Conservation (phyloP, 2,113 vertebrate species). For the Mionectes macconnelli region DNA sequence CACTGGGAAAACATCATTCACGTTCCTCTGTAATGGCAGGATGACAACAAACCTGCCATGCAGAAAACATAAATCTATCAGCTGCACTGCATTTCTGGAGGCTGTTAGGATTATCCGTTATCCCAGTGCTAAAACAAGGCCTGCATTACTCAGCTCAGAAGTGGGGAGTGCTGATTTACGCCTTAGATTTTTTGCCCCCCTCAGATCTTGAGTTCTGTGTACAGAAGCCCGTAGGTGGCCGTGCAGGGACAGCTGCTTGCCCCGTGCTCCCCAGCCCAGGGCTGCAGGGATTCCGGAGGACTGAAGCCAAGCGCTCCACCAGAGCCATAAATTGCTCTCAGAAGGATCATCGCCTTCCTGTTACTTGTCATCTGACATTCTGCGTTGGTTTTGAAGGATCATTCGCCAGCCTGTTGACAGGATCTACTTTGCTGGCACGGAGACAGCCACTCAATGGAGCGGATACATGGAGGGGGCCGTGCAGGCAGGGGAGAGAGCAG, state of each 20-base stretch:
- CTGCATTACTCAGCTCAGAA: not conserved
- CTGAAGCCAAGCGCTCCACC: not conserved
- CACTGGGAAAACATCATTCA: not conserved
- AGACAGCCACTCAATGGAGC: slow-evolving; percentile 84
- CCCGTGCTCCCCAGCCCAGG: not conserved
- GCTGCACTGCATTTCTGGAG: not conserved
- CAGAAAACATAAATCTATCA: not conserved
- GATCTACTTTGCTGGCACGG: slow-evolving; percentile 83
- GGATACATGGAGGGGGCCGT: slow-evolving; percentile 87
- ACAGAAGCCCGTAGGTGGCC: not conserved
- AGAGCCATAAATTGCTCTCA: not conserved
- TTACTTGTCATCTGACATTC: slow-evolving; percentile 1
- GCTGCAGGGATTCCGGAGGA: not conserved
- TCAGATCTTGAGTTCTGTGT: not conserved
- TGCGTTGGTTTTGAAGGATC: slow-evolving; percentile 69
- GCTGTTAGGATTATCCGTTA: not conserved
- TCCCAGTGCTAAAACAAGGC: not conserved
- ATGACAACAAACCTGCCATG: not conserved
- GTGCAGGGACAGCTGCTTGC: not conserved
- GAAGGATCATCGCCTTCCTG: not conserved
- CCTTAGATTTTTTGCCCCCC: not conserved
- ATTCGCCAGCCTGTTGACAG: slow-evolving; percentile 77
- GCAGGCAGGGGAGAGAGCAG: slow-evolving; percentile 81
- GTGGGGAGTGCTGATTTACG: not conserved
- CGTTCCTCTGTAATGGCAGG: not conserved